Evolutionary conservation across 2,113 vertebrate genomes (phyloP).

Genomic region (Hemichromis elongatus): DNA sequence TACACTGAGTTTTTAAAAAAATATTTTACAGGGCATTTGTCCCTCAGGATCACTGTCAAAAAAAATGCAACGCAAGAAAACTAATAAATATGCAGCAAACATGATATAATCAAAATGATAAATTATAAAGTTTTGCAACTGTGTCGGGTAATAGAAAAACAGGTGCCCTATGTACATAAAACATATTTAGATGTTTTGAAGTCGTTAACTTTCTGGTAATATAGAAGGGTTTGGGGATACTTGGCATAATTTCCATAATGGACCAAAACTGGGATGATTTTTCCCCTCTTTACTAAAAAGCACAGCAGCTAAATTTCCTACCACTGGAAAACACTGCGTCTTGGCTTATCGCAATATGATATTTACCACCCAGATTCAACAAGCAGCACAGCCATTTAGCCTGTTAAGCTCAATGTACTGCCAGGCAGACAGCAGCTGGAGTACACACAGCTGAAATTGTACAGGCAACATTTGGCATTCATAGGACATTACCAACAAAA

Average conservation of each 20-base stretch:
- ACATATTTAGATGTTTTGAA: neutral
- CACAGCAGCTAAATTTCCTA: constrained; percentile 4
- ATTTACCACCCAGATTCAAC: constrained; percentile 38
- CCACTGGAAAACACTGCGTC: neutral
- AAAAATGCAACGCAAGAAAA: neutral
- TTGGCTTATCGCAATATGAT: constrained; percentile 26
- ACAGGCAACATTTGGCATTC: constrained; percentile 48
- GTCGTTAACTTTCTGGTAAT: neutral
- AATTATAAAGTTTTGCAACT: neutral
- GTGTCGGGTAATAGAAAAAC: neutral
- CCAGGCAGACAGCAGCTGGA: constrained; percentile 57
- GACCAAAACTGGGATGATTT: neutral
- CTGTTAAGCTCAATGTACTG: constrained; percentile 31
- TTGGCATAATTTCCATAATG: neutral
- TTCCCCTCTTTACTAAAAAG: neutral
- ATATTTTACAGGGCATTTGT: neutral
- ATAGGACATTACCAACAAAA: constrained; percentile 29
- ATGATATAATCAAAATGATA: neutral
- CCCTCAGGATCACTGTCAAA: neutral
- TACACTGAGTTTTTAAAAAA: neutral
- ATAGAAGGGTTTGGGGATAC: neutral
- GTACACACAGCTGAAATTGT: constrained; percentile 28
- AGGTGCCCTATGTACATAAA: neutral
- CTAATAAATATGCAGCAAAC: neutral
- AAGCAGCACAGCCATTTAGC: constrained; percentile 31